phyloP scores from a whole-genome alignment of 2,797 vertebrate genomes.

The Pelodytes ibericus region DNA sequence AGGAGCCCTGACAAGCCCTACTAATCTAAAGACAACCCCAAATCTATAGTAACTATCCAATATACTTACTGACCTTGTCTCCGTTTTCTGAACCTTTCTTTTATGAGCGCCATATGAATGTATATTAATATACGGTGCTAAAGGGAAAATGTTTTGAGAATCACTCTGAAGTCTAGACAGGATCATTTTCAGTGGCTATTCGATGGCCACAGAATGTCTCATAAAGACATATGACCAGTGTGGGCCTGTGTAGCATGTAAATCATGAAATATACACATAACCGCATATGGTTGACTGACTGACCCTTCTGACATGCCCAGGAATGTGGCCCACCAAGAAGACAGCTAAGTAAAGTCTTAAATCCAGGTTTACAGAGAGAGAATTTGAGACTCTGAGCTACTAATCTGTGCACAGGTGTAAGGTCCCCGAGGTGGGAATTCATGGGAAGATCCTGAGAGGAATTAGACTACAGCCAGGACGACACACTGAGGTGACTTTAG shows the following conservation, averaged over 20 bases:
- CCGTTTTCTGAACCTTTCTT: too few species aligned
- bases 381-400: not conserved
- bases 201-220: not conserved
- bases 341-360: not conserved
- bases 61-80: too few species aligned
- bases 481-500: not conserved
- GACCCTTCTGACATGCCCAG: not conserved
- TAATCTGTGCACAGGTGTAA: slow-evolving; percentile 1
- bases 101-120: too few species aligned
- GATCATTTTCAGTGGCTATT: too few species aligned
- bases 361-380: not conserved
- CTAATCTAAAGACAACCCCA: too few species aligned
- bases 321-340: not conserved
- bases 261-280: not conserved
- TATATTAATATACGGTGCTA: too few species aligned
- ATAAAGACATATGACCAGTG: not conserved
- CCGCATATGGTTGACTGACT: not conserved
- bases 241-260: not conserved
- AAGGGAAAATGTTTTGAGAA: too few species aligned
- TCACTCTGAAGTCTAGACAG: too few species aligned
- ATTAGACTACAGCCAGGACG: not conserved
- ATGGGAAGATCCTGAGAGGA: not conserved
- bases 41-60: too few species aligned
- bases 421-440: not conserved
- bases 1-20: too few species aligned